A percentile compares a stretch with the other conserved stretches of the same genome.
These are phyloP conservation scores for Atlantisia rogersi DNA, from an alignment of 2,113 vertebrate species.

Conservation along the genomic window DNA sequence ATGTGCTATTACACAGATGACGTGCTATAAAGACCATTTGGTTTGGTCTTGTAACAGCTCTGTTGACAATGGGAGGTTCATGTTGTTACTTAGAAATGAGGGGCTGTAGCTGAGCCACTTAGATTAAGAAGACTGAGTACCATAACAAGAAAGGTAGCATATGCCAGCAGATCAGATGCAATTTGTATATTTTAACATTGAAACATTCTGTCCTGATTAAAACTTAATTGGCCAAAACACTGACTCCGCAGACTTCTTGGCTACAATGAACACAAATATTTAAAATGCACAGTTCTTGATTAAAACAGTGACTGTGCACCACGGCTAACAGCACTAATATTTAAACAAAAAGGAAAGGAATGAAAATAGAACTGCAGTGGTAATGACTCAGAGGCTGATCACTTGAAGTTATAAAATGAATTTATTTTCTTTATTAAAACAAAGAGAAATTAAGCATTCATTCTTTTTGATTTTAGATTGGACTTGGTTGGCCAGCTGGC, in stretches of 20 bases:
- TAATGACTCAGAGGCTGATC: background rate
- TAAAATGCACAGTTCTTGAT: constrained; percentile 58
- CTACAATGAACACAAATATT: constrained; percentile 68
- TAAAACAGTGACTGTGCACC: constrained; percentile 16
- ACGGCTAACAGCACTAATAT: background rate
- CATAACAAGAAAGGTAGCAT: constrained; percentile 10
- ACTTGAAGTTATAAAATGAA: background rate
- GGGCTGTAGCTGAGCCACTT: background rate
- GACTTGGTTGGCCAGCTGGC: background rate
- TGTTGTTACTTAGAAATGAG: background rate
- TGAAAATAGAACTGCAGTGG: background rate
- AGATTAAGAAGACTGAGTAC: background rate
- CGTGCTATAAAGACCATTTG: background rate
- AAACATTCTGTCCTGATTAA: constrained; percentile 70
- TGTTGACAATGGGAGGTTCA: background rate
- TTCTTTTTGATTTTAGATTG: background rate
- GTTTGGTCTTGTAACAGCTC: background rate
- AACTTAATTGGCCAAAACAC: constrained; percentile 62
- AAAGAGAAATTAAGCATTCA: background rate
- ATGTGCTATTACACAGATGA: background rate
- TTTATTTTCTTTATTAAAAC: background rate
- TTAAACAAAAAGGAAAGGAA: constrained; percentile 42
- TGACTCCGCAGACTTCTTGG: constrained; percentile 55
- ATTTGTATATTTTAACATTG: constrained; percentile 64
- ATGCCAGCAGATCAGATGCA: constrained; percentile 39